Percentiles rank a stretch among this genome's conserved stretches.
phyloP scores from a whole-genome alignment of 37 sponge, comb jelly and placozoan genomes.

The Beroe ovata region DNA sequence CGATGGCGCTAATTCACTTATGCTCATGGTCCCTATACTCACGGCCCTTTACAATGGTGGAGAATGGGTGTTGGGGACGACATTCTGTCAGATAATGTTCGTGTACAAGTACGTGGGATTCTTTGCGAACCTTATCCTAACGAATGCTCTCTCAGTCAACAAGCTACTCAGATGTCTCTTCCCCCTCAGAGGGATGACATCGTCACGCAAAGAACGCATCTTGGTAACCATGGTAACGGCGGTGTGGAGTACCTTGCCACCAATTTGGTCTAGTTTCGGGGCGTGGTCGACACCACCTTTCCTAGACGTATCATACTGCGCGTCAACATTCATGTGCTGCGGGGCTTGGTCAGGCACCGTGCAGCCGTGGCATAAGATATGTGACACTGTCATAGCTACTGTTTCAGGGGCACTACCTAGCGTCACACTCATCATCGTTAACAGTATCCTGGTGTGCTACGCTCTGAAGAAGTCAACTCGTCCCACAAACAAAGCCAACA shows the following conservation, averaged over 20 bases:
- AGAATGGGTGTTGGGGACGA: not conserved
- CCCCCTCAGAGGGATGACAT: not conserved
- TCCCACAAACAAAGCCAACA: not conserved
- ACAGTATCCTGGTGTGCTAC: not conserved
- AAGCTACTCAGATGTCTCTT: constrained; percentile 23
- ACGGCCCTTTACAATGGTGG: not conserved
- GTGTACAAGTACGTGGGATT: not conserved
- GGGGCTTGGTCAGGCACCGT: not conserved
- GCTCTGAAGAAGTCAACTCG: not conserved
- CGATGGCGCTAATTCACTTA: not conserved
- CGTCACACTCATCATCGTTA: not conserved
- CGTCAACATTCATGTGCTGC: constrained; percentile 1
- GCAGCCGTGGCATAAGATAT: not conserved
- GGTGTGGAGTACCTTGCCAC: not conserved
- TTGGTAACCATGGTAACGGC: not conserved
- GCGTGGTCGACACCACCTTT: not conserved
- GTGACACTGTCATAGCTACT: not conserved
- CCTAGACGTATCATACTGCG: not conserved
- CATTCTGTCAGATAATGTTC: not conserved
- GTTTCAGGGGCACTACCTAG: not conserved
- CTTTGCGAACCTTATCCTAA: not conserved
- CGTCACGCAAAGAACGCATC: not conserved
- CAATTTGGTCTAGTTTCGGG: constrained; percentile 8
- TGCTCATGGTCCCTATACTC: not conserved
- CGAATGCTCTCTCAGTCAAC: not conserved